These are phyloP conservation scores for Acanthopleura granulata DNA, from an alignment of 2,888 invertebrate species.

Conservation along the genomic window DNA sequence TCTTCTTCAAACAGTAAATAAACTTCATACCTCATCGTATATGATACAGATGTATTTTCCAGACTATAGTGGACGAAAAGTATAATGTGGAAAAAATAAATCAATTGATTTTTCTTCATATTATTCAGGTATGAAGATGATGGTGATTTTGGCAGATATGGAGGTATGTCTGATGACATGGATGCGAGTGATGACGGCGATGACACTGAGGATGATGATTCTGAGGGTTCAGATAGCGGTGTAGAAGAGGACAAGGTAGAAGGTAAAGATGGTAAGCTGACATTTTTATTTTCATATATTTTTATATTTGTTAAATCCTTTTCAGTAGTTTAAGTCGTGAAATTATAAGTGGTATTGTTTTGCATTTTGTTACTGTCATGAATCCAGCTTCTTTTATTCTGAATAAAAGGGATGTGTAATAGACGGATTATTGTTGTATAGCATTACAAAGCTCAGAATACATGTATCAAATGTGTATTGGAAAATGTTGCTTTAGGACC, in stretches of 20 bases:
- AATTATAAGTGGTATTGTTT: no score
- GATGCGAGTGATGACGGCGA: slow-evolving; percentile 31
- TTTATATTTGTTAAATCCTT: no score
- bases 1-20: no score
- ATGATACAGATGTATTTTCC: not conserved
- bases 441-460: no score
- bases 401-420: no score
- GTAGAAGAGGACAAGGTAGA: slow-evolving; percentile 28
- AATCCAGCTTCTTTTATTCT: no score
- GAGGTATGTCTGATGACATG: slow-evolving; percentile 27
- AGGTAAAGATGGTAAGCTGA: not conserved
- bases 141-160: slow-evolving; percentile 47
- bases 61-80: not conserved
- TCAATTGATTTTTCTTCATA: not conserved
- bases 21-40: not conserved
- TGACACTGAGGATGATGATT: slow-evolving; percentile 30
- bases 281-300: no score
- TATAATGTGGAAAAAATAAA: not conserved
- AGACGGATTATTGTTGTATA: no score
- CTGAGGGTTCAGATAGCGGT: slow-evolving; percentile 29
- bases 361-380: no score
- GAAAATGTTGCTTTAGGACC: no score
- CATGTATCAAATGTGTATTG: no score
- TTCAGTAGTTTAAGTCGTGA: no score
- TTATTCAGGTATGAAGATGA: slow-evolving; percentile 43